These are phyloP conservation scores for Siphonodentalium dalli DNA, from an alignment of 2,888 invertebrate genomes.

Conservation along the genomic window DNA sequence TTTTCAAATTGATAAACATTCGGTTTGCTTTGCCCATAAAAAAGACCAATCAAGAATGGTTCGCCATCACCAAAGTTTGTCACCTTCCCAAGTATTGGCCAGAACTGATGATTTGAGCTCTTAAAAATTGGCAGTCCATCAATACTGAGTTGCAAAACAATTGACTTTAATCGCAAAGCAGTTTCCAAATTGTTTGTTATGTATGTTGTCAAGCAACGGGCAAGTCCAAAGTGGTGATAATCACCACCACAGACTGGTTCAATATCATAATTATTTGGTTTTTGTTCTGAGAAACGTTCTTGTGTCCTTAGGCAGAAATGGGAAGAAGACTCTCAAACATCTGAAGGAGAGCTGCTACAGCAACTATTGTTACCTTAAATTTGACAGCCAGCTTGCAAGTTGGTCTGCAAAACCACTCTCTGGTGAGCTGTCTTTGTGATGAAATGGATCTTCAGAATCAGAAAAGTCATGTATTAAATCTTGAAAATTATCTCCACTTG, in stretches of 20 bases:
- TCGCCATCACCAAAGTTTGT: background rate
- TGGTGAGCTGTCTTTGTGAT: no score
- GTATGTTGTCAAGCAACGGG: background rate
- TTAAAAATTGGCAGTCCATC: conserved; percentile 26
- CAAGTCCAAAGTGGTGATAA: conserved; percentile 29
- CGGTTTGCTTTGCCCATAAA: conserved; percentile 21
- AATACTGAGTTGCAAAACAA: conserved; percentile 15
- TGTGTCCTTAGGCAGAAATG: conserved; percentile 20
- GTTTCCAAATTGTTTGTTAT: background rate
- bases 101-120: conserved; percentile 13
- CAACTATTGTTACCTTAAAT: conserved; percentile 3
- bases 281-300: conserved; percentile 20
- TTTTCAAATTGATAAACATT: no score
- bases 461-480: no score
- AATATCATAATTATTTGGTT: conserved; percentile 1
- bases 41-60: conserved; percentile 26
- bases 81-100: conserved; percentile 25
- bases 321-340: conserved; percentile 4
- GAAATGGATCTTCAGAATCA: no score
- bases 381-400: conserved; percentile 5
- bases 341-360: conserved; percentile 6
- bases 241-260: conserved; percentile 13
- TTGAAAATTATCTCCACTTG: no score
- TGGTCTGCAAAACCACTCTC: no score
- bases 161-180: background rate